Percentiles rank a stretch among this genome's conserved stretches.
Conservation (phyloP, 2,797 vertebrate species). For the Sphenodon punctatus region DNA sequence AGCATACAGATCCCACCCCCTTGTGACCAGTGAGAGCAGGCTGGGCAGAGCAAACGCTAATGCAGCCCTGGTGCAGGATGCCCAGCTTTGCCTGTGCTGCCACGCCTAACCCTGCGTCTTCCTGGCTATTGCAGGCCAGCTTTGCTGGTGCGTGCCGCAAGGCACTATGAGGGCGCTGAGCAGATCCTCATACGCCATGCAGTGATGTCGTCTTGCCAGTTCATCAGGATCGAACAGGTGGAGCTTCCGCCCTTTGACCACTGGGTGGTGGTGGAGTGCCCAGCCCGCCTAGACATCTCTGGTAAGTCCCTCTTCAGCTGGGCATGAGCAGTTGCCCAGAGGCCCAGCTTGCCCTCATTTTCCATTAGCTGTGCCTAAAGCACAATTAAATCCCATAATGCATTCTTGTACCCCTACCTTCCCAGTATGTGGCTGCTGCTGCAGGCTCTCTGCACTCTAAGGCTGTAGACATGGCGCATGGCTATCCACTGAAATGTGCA, state of each 20-base stretch:
- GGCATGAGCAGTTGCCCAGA: no score
- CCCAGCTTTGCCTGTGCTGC: no score
- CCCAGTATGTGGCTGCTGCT: background rate
- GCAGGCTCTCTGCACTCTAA: no score
- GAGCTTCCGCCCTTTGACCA: constrained; percentile 75
- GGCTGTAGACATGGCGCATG: no score
- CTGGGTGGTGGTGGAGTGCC: constrained; percentile 89
- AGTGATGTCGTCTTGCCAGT: constrained; percentile 87
- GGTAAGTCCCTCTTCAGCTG: constrained; percentile 71
- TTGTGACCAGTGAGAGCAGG: background rate
- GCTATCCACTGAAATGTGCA: no score
- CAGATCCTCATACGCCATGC: constrained; percentile 91
- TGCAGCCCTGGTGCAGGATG: no score
- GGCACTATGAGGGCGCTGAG: constrained; percentile 92
- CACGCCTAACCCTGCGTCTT: background rate
- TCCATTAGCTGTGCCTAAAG: no score
- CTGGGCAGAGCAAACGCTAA: no score
- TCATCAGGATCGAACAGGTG: constrained; percentile 72
- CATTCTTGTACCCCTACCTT: no score
- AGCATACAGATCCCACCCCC: no score
- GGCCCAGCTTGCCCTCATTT: background rate
- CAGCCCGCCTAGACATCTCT: constrained; percentile 90
- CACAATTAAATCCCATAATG: no score
- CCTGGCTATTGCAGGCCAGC: constrained; percentile 76
- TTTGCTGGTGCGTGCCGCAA: constrained; percentile 89